phyloP scores from a whole-genome alignment of 2,888 invertebrate genomes.

The Xanthorhoe designata region DNA sequence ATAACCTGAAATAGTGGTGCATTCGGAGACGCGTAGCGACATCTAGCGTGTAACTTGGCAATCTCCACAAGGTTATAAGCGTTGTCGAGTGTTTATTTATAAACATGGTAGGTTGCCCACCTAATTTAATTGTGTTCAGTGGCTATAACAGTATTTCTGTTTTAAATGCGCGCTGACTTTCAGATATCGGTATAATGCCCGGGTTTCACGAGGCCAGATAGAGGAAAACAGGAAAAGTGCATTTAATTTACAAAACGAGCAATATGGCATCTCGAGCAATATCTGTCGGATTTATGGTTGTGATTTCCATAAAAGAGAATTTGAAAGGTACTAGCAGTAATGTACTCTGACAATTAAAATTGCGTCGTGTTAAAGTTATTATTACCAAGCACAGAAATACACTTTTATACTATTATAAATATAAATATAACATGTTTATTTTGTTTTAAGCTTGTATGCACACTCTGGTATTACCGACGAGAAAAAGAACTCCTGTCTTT shows the following conservation, averaged over 20 bases:
- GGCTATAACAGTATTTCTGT: slow-evolving; percentile 39
- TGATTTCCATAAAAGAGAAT: no score
- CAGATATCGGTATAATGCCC: slow-evolving; percentile 2
- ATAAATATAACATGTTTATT: no score
- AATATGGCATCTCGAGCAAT: no score
- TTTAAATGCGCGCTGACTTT: slow-evolving; percentile 13
- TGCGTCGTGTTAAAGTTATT: no score
- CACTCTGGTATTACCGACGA: no score
- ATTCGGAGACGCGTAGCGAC: slow-evolving; percentile 59
- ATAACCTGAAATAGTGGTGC: slow-evolving; percentile 29
- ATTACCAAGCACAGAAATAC: no score
- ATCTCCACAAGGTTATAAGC: slow-evolving; percentile 44
- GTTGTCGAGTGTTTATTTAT: slow-evolving; percentile 45
- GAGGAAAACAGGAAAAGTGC: not conserved
- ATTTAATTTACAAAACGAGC: not conserved
- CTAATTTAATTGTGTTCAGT: slow-evolving; percentile 52
- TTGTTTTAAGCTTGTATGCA: no score
- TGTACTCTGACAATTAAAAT: no score
- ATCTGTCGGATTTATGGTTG: no score
- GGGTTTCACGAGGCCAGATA: not conserved
- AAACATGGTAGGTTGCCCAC: slow-evolving; percentile 46
- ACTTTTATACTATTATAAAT: no score
- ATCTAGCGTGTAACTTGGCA: slow-evolving; percentile 74
- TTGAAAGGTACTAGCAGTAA: no score
- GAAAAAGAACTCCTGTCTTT: no score